A percentile compares a stretch with the other conserved stretches of the same genome.
Evolutionary conservation across 2,888 invertebrate species (phyloP).

Genomic region (Eupithecia subumbrata): DNA sequence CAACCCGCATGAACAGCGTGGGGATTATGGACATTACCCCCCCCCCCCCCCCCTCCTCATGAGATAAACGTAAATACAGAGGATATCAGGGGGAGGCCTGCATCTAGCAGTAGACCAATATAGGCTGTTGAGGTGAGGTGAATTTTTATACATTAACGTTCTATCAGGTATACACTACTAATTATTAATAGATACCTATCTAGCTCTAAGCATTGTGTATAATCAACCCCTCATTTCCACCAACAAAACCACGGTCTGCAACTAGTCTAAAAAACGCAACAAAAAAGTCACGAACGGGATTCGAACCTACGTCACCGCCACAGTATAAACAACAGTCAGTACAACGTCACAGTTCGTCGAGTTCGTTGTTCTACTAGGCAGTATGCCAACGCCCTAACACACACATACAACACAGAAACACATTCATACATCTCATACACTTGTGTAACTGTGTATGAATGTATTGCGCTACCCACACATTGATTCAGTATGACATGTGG

Average conservation of each 20-base stretch:
- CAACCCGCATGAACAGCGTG: too few relatives aligned
- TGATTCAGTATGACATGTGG: not conserved
- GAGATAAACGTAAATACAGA: too few relatives aligned
- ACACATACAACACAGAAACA: slow-evolving; percentile 39
- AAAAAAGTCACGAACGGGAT: slow-evolving; percentile 11
- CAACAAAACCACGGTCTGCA: slow-evolving; percentile 1
- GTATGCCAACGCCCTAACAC: slow-evolving; percentile 75
- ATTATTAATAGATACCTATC: too few relatives aligned
- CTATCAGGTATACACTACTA: not conserved
- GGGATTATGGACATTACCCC: too few relatives aligned
- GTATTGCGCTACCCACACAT: slow-evolving; percentile 3
- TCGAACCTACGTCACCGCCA: slow-evolving; percentile 9
- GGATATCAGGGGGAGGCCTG: too few relatives aligned
- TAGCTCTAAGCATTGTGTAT: too few relatives aligned
- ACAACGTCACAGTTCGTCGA: slow-evolving; percentile 69
- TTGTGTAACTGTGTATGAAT: not conserved
- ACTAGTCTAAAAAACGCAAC: not conserved
- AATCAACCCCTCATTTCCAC: not conserved
- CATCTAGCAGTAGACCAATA: too few relatives aligned
- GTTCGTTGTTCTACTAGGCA: slow-evolving; percentile 83
- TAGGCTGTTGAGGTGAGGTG: too few relatives aligned
- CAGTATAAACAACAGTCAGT: slow-evolving; percentile 33
- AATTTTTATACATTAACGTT: too few relatives aligned
- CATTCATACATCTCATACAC: not conserved
- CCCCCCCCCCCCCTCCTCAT: too few relatives aligned